Percentiles rank a stretch among this genome's conserved stretches.
Evolutionary conservation across 2,113 vertebrate species (phyloP).

Genomic region (Ageneiosus marmoratus): DNA sequence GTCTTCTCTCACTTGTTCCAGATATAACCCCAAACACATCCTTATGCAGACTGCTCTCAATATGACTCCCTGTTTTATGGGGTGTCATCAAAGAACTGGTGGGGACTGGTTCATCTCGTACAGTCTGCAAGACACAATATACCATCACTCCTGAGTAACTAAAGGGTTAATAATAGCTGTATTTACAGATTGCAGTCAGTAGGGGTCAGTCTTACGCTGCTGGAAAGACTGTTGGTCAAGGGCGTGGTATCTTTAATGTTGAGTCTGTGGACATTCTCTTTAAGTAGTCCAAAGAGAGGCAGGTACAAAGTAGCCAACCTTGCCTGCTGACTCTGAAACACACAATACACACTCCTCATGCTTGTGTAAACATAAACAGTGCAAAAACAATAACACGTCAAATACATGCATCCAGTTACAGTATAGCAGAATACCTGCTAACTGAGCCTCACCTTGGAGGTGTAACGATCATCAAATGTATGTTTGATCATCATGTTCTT

Average conservation of each 20-base stretch:
- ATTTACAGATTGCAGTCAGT: constrained; percentile 46
- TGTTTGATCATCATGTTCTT: constrained; percentile 98
- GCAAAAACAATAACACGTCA: neutral
- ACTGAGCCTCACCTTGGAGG: constrained; percentile 79
- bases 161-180: neutral
- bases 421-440: neutral
- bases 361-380: neutral
- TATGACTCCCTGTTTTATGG: constrained; percentile 81
- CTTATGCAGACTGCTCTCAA: constrained; percentile 91
- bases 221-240: constrained; percentile 80
- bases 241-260: constrained; percentile 91
- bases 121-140: constrained; percentile 71
- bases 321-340: constrained; percentile 89
- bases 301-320: constrained; percentile 93
- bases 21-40: constrained; percentile 97
- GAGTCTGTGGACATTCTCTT: constrained; percentile 94
- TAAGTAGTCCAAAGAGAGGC: constrained; percentile 91
- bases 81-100: constrained; percentile 83
- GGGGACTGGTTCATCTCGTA: constrained; percentile 80
- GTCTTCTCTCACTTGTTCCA: constrained; percentile 82
- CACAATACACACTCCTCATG: neutral
- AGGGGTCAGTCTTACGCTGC: constrained; percentile 77
- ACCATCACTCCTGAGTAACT: neutral
- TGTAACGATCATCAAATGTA: constrained; percentile 92
- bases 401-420: neutral